Evolutionary conservation across 2,888 invertebrate species (phyloP).

Genomic region (Drosophila fulvimacula): DNA sequence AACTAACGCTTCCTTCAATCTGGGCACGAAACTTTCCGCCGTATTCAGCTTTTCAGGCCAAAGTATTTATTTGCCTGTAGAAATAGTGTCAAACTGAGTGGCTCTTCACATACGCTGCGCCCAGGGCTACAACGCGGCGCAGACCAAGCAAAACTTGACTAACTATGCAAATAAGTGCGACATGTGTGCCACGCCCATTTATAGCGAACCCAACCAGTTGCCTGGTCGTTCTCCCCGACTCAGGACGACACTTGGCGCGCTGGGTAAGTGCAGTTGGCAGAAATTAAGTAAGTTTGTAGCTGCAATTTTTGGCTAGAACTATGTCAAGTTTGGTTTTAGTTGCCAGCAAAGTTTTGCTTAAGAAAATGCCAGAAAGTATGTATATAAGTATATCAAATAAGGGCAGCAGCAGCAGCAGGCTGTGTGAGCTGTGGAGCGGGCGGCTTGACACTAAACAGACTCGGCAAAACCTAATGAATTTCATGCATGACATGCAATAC

Average conservation of each 20-base stretch:
- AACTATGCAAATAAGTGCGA: constrained; percentile 74
- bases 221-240: not conserved
- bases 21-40: not conserved
- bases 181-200: constrained; percentile 61
- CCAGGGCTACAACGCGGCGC: not conserved
- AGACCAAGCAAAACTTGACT: constrained; percentile 63
- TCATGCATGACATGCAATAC: constrained; percentile 73
- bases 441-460: constrained; percentile 31
- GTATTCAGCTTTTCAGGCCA: constrained; percentile 18
- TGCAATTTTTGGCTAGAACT: constrained; percentile 78
- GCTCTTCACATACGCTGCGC: constrained; percentile 58
- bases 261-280: constrained; percentile 76
- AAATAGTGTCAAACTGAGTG: constrained; percentile 75
- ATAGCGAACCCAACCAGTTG: not conserved
- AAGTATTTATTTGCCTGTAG: constrained; percentile 70
- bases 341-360: constrained; percentile 77
- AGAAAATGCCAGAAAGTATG: constrained; percentile 65
- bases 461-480: constrained; percentile 69
- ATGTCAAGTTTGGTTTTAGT: constrained; percentile 81
- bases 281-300: constrained; percentile 80
- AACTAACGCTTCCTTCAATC: constrained; percentile 29
- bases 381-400: constrained; percentile 74
- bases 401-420: not conserved
- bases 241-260: constrained; percentile 66
- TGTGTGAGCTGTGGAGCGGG: not conserved